These are phyloP conservation scores for Cephalophus harveyi DNA, from an alignment of 2,113 vertebrate species.

Conservation along the genomic window DNA sequence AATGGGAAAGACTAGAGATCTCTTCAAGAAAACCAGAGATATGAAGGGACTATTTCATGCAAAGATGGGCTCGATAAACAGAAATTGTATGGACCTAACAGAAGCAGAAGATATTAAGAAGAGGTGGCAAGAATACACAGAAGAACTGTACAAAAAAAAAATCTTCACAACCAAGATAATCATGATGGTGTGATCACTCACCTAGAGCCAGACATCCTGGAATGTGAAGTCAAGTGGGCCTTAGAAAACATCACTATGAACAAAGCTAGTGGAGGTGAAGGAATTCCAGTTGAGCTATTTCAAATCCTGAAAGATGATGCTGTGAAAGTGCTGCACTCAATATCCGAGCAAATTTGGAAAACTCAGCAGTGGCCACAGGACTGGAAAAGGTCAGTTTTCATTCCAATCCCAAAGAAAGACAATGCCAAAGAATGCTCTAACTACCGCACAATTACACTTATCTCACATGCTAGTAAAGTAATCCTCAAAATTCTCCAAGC, in stretches of 20 bases:
- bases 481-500: neutral
- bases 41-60: neutral
- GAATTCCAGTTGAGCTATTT: neutral
- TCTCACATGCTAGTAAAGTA: neutral
- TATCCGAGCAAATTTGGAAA: neutral
- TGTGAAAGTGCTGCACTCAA: neutral
- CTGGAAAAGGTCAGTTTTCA: neutral
- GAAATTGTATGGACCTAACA: neutral
- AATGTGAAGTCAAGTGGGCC: neutral
- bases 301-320: neutral
- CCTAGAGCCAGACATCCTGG: neutral
- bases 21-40: neutral
- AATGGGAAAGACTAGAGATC: neutral
- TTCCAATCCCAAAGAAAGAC: neutral
- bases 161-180: neutral
- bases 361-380: neutral
- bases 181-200: neutral
- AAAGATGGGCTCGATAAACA: neutral
- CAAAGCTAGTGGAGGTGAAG: neutral
- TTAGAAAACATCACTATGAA: neutral
- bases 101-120: neutral
- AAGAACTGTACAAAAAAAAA: neutral
- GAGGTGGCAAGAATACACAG: neutral
- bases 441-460: fast-evolving
- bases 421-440: neutral